Percentiles rank a stretch among this genome's conserved stretches.
Evolutionary conservation across 2,888 invertebrate species (phyloP).

Genomic region (Neelides folsomi): DNA sequence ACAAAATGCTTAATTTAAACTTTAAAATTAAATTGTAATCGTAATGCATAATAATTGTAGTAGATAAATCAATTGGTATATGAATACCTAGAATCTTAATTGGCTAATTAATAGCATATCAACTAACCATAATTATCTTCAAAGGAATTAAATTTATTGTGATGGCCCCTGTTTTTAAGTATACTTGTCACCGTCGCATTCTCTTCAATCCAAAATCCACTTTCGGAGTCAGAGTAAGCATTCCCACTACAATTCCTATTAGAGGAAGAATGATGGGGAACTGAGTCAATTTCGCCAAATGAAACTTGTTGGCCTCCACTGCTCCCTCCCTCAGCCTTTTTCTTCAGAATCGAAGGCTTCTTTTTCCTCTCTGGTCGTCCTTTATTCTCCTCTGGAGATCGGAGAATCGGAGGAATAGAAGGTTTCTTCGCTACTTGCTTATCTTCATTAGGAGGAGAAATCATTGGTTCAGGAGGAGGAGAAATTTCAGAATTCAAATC

Average conservation of each 20-base stretch:
- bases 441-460: slow-evolving; percentile 3
- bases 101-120: neutral
- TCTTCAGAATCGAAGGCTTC: slow-evolving; percentile 21
- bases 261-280: neutral
- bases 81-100: too few relatives aligned
- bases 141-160: neutral
- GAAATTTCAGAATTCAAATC: too few relatives aligned
- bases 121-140: neutral
- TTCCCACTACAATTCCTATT: slow-evolving; percentile 9
- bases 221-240: slow-evolving; percentile 17
- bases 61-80: neutral
- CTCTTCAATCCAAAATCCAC: slow-evolving; percentile 20
- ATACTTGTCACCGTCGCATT: slow-evolving; percentile 3
- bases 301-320: slow-evolving; percentile 12
- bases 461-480: too few relatives aligned
- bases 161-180: neutral
- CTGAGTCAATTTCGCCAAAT: slow-evolving; percentile 13
- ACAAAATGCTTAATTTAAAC: too few relatives aligned
- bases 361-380: neutral
- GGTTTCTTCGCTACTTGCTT: slow-evolving; percentile 14
- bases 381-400: slow-evolving; percentile 5
- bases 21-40: neutral
- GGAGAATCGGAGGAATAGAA: slow-evolving; percentile 15
- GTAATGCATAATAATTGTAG: too few relatives aligned
- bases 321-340: slow-evolving; percentile 12